Evolutionary conservation across 1,140 invertebrate genomes (phyloP).

Genomic region (Amyelois transitella): DNA sequence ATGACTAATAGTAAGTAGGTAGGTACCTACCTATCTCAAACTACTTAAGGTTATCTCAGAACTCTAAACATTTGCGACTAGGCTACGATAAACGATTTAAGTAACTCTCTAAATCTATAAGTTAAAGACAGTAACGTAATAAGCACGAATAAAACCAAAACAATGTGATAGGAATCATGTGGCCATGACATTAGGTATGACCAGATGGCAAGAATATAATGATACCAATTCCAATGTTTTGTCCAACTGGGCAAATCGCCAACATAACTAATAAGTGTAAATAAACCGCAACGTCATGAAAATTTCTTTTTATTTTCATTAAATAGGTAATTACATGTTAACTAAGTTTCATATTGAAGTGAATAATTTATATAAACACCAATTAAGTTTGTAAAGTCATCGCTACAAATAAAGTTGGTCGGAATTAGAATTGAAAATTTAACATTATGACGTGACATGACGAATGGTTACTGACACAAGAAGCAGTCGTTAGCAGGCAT

Average conservation of each 20-base stretch:
- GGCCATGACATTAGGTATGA: conserved; percentile 18
- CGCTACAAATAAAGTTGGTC: too few relatives aligned
- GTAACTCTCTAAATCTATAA: too few relatives aligned
- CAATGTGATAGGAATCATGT: neutral
- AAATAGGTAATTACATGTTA: neutral
- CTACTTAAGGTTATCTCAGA: too few relatives aligned
- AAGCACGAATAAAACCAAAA: conserved; percentile 1
- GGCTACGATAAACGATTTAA: too few relatives aligned
- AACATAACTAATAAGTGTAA: neutral
- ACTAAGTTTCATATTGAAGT: neutral
- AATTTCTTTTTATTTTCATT: neutral
- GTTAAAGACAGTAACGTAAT: neutral
- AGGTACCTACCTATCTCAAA: too few relatives aligned
- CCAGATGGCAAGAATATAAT: conserved; percentile 12
- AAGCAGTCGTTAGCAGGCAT: neutral
- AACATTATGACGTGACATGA: neutral
- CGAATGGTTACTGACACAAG: too few relatives aligned
- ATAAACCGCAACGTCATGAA: neutral
- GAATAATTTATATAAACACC: neutral
- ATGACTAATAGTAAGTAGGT: neutral
- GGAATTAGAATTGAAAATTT: neutral
- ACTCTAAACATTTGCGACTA: too few relatives aligned
- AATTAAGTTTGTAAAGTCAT: neutral
- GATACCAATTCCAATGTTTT: neutral
- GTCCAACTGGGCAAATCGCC: conserved; percentile 19